Conservation (phyloP, 2,113 vertebrate genomes). For the Malaclemys terrapin region DNA sequence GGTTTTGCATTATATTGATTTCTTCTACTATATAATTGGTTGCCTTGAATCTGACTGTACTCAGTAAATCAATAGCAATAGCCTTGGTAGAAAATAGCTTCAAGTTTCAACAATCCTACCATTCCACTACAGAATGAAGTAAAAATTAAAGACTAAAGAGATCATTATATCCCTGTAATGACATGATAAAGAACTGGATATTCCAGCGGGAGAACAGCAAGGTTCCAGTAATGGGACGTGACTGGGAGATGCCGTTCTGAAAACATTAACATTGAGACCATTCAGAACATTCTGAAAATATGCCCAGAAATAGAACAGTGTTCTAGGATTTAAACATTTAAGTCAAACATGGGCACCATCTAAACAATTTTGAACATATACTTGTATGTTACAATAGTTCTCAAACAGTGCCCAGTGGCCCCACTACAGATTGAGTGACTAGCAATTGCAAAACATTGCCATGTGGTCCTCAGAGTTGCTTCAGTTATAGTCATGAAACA, state of each 20-base stretch:
- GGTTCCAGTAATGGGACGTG: not conserved
- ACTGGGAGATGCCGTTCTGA: not conserved
- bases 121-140: not conserved
- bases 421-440: not conserved
- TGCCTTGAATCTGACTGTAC: not conserved
- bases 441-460: not conserved
- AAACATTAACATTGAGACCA: not conserved
- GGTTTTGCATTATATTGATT: not conserved
- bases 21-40: not conserved
- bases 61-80: conserved; percentile 16
- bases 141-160: not conserved
- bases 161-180: not conserved
- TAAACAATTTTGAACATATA: not conserved
- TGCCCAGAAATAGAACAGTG: not conserved
- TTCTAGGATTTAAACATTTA: not conserved
- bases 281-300: not conserved
- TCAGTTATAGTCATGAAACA: not conserved
- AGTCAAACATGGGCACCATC: not conserved
- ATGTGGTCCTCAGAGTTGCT: not conserved
- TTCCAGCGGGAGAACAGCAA: not conserved
- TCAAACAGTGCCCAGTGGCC: not conserved
- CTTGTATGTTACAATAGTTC: not conserved
- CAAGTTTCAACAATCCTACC: not conserved
- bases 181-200: not conserved
- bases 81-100: not conserved